Conservation (phyloP, 2,888 invertebrate genomes). For the Pristionchus fissidentatus region DNA sequence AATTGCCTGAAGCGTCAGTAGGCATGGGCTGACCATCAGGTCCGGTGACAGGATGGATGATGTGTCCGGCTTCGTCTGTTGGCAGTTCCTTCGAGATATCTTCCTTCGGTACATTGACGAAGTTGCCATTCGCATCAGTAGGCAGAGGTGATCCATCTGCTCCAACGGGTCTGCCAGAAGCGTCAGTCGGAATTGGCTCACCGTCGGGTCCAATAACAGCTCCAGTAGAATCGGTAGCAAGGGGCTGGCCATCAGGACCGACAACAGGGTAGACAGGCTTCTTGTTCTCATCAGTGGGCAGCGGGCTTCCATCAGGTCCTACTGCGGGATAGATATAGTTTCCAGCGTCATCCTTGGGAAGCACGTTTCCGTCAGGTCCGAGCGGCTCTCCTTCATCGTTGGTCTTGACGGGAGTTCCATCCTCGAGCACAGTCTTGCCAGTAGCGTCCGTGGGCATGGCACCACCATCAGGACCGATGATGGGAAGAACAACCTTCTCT, state of each 20-base stretch:
- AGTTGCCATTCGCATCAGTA: slow-evolving; percentile 59
- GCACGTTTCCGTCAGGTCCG: too few species aligned
- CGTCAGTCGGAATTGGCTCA: slow-evolving; percentile 46
- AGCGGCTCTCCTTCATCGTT: too few species aligned
- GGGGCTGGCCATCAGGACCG: slow-evolving; percentile 44
- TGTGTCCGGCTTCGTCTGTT: slow-evolving; percentile 37
- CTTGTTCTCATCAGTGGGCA: slow-evolving; percentile 51
- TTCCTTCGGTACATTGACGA: slow-evolving; percentile 50
- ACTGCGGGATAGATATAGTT: too few species aligned
- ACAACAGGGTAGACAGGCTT: slow-evolving; percentile 50
- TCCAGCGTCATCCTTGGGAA: slow-evolving; percentile 52
- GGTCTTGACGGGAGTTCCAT: too few species aligned
- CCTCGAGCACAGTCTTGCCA: too few species aligned
- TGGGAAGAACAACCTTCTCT: too few species aligned
- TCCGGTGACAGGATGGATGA: slow-evolving; percentile 48
- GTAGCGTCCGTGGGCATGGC: too few species aligned
- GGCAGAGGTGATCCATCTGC: slow-evolving; percentile 52
- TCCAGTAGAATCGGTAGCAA: slow-evolving; percentile 51
- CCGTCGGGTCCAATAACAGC: slow-evolving; percentile 56
- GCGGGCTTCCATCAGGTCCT: slow-evolving; percentile 39
- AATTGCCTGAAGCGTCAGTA: slow-evolving; percentile 54
- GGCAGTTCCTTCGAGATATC: slow-evolving; percentile 49
- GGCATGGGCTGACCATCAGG: slow-evolving; percentile 57
- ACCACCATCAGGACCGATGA: too few species aligned
- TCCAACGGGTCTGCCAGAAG: slow-evolving; percentile 1